Evolutionary conservation across 2,113 vertebrate genomes (phyloP), one percentile per base, ranked within the genome.

Genomic region (Corythoichthys haematopterus): DNA sequence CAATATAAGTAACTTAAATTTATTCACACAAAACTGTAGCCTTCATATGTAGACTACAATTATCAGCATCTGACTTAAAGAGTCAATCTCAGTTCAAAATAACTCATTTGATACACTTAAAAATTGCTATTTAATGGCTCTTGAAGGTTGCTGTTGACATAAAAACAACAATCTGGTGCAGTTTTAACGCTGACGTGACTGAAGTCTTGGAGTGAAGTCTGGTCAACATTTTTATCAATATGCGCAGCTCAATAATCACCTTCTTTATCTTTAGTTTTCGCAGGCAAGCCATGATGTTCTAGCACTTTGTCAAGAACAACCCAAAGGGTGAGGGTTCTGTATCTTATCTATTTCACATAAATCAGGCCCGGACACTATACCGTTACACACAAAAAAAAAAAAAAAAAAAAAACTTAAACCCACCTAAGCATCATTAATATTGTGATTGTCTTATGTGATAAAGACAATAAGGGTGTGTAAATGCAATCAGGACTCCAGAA

Each of bases 251-350:
- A 14, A 0, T 35, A 7, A 33, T 59, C 20, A 1, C 2, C 13
- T 16, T 58, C 35, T 58, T 58, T 14, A 12, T 58, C 56, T 57
- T 36, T 37, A 13, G 4, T 57, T 3, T 11, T 58, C 15, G 56
- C 37, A 3, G 35, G 36, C 36, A 16, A 38, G 36, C 5, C 14
- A 38, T 60, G 37, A 60, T 38, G 7, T 60, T 60, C 2, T 38
- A 60, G 4, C 12, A 4, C 36, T 36, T 15, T n/a, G 3, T 66
- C 20, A 66, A 35, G 45, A 78, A 55, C 15, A 43, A 52, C 28
- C 60, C 47, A 35, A 2, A 6, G 74, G 71, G 52, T 64, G 70
- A 66, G 72, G 36, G 37, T 55, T 46, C 35, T 78, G 51, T 66
- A 53, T 52, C 59, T 36, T 35, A n/a, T 16, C 58, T 60, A 36